Conservation (phyloP, 64 coral and sea anemone species). For the Catalaphyllia jardinei region DNA sequence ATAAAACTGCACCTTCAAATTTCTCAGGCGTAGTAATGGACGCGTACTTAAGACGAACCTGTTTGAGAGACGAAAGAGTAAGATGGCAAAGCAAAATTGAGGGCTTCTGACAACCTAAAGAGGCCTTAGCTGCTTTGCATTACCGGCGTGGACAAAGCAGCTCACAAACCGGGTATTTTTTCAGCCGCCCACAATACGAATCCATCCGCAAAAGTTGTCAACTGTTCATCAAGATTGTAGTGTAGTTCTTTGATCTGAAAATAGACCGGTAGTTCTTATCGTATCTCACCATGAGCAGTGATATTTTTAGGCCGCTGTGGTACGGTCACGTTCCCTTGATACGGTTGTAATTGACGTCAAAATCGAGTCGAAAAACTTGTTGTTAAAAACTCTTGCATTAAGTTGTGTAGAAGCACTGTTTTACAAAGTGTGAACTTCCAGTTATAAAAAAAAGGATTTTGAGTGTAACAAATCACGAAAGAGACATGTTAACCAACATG, state of each 20-base stretch:
- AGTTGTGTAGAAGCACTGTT: background rate
- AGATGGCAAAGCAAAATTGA: no score
- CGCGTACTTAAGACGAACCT: no score
- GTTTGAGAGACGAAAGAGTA: background rate
- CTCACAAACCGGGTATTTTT: background rate
- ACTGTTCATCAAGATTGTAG: background rate
- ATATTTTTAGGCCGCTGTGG: background rate
- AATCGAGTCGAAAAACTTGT: background rate
- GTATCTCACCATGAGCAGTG: background rate
- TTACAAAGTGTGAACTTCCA: background rate
- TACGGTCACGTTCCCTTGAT: constrained; percentile 3
- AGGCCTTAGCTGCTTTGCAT: no score
- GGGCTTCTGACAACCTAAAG: no score
- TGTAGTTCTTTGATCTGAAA: background rate
- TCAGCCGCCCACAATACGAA: background rate
- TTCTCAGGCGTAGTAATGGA: no score
- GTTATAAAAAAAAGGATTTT: no score
- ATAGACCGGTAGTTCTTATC: background rate
- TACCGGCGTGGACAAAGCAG: background rate
- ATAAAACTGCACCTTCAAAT: no score
- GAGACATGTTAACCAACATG: no score
- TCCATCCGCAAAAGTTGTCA: background rate
- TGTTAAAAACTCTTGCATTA: background rate
- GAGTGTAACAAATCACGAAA: no score
- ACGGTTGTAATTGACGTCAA: background rate